Conservation (phyloP, 2,888 invertebrate species). For the Bombyx huttoni region DNA sequence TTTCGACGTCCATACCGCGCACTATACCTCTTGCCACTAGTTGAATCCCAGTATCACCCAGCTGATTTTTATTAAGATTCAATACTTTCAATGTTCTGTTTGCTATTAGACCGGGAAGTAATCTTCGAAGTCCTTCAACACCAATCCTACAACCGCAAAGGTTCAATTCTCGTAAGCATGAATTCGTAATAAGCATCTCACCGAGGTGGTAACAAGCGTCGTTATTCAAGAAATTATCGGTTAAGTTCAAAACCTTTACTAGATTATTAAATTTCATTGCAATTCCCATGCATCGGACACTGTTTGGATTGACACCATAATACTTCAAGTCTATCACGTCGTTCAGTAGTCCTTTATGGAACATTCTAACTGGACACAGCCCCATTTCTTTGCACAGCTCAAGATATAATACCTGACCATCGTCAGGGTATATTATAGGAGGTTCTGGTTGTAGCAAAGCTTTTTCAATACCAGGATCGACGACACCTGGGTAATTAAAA, state of each 20-base stretch:
- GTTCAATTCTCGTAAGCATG: conserved; percentile 28
- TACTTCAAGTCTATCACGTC: conserved; percentile 37
- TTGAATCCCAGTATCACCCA: conserved; percentile 31
- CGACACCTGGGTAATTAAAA: conserved; percentile 40
- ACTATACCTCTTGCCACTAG: conserved; percentile 24
- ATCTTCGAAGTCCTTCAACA: conserved; percentile 20
- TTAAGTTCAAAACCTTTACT: conserved; percentile 33
- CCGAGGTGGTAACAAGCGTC: conserved; percentile 50
- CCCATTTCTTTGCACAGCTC: conserved; percentile 39
- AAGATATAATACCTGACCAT: conserved; percentile 47
- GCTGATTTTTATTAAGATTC: conserved; percentile 31
- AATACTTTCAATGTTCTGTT: conserved; percentile 27
- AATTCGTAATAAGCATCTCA: conserved; percentile 34
- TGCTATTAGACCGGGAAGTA: conserved; percentile 20
- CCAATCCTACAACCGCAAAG: conserved; percentile 49
- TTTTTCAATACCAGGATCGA: conserved; percentile 41
- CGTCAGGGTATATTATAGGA: conserved; percentile 26
- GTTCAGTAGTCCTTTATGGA: conserved; percentile 28
- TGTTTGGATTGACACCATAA: conserved; percentile 40
- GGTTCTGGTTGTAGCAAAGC: conserved; percentile 31
- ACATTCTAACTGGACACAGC: conserved; percentile 29
- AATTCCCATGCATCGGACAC: conserved; percentile 38
- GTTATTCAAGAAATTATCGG: conserved; percentile 38
- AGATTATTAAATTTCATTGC: conserved; percentile 34
- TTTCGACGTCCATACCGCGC: conserved; percentile 23